Percentiles rank a stretch among this genome's conserved stretches.
These are phyloP conservation scores for Antheraea yamamai DNA, from an alignment of 2,888 invertebrate genomes.

Conservation along the genomic window DNA sequence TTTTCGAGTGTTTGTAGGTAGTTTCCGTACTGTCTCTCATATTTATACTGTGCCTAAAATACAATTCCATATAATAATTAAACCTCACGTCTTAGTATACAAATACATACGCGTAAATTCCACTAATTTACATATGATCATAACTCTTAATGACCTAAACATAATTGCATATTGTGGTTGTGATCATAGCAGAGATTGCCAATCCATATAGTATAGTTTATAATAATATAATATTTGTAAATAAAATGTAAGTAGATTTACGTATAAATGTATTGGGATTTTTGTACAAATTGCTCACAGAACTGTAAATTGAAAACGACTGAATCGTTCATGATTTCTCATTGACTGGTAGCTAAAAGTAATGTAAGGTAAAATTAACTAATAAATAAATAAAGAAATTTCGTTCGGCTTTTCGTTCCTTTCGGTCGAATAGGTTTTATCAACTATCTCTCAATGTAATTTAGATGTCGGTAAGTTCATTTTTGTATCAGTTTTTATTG, in stretches of 20 bases:
- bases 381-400: slow-evolving; percentile 13
- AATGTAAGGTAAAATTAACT: slow-evolving; percentile 31
- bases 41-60: too few relatives aligned
- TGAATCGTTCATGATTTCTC: slow-evolving; percentile 73
- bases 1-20: too few relatives aligned
- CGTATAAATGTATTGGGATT: slow-evolving; percentile 74
- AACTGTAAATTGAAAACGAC: slow-evolving; percentile 77
- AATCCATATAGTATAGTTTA: slow-evolving; percentile 69
- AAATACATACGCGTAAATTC: slow-evolving; percentile 30
- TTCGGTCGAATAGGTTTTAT: slow-evolving; percentile 33
- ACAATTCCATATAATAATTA: too few relatives aligned
- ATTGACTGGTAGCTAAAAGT: slow-evolving; percentile 74
- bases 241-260: slow-evolving; percentile 67
- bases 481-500: slow-evolving; percentile 65
- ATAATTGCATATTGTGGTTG: slow-evolving; percentile 78
- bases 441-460: slow-evolving; percentile 41
- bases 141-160: slow-evolving; percentile 39
- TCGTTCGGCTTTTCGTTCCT: slow-evolving; percentile 15
- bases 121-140: slow-evolving; percentile 29
- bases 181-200: slow-evolving; percentile 78
- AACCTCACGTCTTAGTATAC: slow-evolving; percentile 30
- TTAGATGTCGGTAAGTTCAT: slow-evolving; percentile 52
- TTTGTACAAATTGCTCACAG: slow-evolving; percentile 81
- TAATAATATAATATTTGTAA: slow-evolving; percentile 56
- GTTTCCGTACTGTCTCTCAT: too few relatives aligned